Base-by-base conservation (phyloP, 2,113 vertebrate genomes). In the Piaya cayana region DNA sequence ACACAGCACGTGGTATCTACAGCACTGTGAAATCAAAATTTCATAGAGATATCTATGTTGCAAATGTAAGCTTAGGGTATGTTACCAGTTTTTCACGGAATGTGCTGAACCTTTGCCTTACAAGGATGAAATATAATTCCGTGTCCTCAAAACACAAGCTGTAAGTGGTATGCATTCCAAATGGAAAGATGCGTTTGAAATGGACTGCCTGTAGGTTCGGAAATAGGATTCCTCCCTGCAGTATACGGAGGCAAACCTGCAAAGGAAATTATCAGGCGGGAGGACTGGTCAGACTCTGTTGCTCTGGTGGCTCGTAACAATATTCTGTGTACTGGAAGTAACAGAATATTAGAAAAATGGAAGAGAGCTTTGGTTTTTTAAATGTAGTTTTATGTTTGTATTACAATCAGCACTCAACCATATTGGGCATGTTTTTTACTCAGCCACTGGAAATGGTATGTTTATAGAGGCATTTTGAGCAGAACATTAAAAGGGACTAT, bases 201-300 rank as follows among this genome's bases (percentile, higher is more conserved):
- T 91, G 82, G 84, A 16, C 86, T 88, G 79, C 90, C 91, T 88
- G 86, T 16, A 86, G 92, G 42, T 69, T 58, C 72, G 69, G 83
- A 95, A 96, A 94, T 96, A 86, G 86, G 72, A 88, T 96, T 96
- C 55, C 90, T 90, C 78, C 62, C 71, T 52, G n/a, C 15, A 23
- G 71, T 55, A 18, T 27, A 25, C 62, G n/a, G 2, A 86, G 56
- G 60, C 30, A 88, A 68, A 92, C 39, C 49, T 90, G 82, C 62
- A 72, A 39, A 63, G 42, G 60, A 50, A 74, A 36, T 65, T 82
- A 56, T 65, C 39, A 80, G 87, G 39, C 5, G 16, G 37, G 50
- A 90, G 67, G 32, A 7, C 39, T 71, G 71, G 64, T 90, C 58
- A 5, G 7, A n/a, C 72, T 39, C 13, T 0, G 4, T 36, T 88